Evolutionary conservation across 2,888 invertebrate species (phyloP).

Genomic region (Agrilus biguttatus): DNA sequence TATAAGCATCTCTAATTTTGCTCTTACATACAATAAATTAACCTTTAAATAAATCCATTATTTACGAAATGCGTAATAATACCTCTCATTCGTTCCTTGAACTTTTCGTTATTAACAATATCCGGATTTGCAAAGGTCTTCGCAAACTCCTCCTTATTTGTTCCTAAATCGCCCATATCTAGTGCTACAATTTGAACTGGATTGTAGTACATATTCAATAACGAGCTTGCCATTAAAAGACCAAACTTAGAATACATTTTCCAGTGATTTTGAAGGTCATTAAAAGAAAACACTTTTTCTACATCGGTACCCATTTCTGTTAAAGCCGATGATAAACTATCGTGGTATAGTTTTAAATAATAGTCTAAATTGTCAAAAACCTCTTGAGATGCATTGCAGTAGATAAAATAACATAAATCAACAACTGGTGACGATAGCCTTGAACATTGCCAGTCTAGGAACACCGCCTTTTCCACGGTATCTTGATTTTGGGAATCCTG

Average conservation of each 20-base stretch:
- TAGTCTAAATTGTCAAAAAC: slow-evolving; percentile 18
- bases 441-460: slow-evolving; percentile 18
- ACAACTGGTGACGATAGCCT: slow-evolving; percentile 14
- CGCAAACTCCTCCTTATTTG: slow-evolving; percentile 3
- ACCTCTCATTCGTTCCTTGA: slow-evolving; percentile 7
- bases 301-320: slow-evolving; percentile 15
- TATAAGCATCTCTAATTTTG: too few species aligned
- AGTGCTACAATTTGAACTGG: slow-evolving; percentile 8
- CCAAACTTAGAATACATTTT: slow-evolving; percentile 13
- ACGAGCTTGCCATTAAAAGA: slow-evolving; percentile 9
- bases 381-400: slow-evolving; percentile 18
- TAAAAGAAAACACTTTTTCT: slow-evolving; percentile 17
- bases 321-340: slow-evolving; percentile 16
- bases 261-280: slow-evolving; percentile 15
- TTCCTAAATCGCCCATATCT: slow-evolving; percentile 8
- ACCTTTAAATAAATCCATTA: slow-evolving; percentile 6
- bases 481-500: slow-evolving; percentile 5
- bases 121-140: slow-evolving; percentile 4
- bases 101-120: slow-evolving; percentile 8
- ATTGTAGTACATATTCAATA: slow-evolving; percentile 11
- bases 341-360: slow-evolving; percentile 21
- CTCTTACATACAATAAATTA: too few species aligned
- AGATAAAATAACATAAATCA: slow-evolving; percentile 24
- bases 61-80: slow-evolving; percentile 8
- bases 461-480: slow-evolving; percentile 10